Evolutionary conservation across 2,888 invertebrate genomes (phyloP), one percentile per base, ranked within the genome.

Genomic region (Drosophila trichaetosa): DNA sequence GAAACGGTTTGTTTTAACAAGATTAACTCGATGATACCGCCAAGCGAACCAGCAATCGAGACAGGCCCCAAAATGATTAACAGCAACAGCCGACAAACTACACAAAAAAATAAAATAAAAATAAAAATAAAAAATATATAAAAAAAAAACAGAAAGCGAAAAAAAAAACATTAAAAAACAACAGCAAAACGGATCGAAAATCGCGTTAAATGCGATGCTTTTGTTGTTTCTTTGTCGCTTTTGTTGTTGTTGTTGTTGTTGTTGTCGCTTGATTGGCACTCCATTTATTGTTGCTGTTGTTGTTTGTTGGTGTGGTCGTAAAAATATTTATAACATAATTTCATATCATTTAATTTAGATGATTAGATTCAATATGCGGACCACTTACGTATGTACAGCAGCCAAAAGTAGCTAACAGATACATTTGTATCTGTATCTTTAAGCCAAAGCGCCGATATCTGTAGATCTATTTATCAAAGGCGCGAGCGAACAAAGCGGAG

Each of bases 1-100:
- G 89, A 91, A 91, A 89, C 89, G 87, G 85, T 91, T 90, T 80
- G 88, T 87, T 87, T 87, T 87, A 87, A 87, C 87, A 87, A 87
- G 87, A 87, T 87, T 87, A 87, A 83, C 78, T 85, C 88, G 79
- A 77, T 76, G 80, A 87, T 87, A 89, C 86, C 74, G 79, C 53
- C 81, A 57, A 52, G 70, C 68, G 65, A 53, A 48, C 38, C 73
- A 38, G 75, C 52, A 54, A 65, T 33, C 79, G 80, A 66, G 69
- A 73, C 74, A 66, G 75, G 71, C 87, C 83, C 88, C 84, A 86
- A 85, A 85, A 85, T 85, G 84, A 85, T 88, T 85, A 85, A 84
- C 84, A 84, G 83, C 84, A 74, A 80, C 54, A 76, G 74, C 72
- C 77, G 80, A 57, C 76, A 68, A 74, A 53, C 79, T 57, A 33